Evolutionary conservation across 2,797 vertebrate genomes (phyloP).

Genomic region (Darevskia nairensis): DNA sequence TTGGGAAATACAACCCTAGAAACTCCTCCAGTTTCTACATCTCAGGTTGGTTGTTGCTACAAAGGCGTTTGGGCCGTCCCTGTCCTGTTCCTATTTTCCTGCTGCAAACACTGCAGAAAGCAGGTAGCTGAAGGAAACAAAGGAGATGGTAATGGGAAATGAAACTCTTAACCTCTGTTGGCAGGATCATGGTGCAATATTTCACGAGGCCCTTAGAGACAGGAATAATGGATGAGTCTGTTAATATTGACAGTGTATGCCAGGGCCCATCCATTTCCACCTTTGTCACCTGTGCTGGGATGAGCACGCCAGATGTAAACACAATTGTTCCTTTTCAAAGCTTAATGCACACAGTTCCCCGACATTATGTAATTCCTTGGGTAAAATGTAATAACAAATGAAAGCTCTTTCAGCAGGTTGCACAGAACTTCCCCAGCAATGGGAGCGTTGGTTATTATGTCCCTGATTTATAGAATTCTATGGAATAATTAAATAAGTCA

Average conservation of each 20-base stretch:
- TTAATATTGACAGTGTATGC: background rate
- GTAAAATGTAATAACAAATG: constrained; percentile 15
- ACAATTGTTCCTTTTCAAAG: background rate
- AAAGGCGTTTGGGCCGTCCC: background rate
- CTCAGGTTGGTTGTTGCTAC: background rate
- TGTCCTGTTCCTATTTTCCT: background rate
- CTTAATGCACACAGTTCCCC: background rate
- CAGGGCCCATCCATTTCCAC: background rate
- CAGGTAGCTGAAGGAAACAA: background rate
- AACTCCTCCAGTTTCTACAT: background rate
- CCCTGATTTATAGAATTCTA: constrained; percentile 35
- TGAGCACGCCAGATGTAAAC: background rate
- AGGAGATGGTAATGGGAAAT: background rate
- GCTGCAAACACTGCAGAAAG: background rate
- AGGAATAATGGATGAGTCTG: background rate
- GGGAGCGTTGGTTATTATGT: constrained; percentile 11
- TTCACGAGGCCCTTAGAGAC: background rate
- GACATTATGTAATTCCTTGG: background rate
- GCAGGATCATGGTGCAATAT: background rate
- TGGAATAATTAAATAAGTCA: constrained; percentile 15
- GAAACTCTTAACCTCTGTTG: background rate
- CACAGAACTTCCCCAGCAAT: background rate
- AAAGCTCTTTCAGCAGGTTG: constrained; percentile 5
- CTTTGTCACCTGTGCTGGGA: background rate
- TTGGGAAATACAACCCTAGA: background rate